Evolutionary conservation across 1,140 invertebrate species (phyloP), one percentile per base, ranked within the genome.

Genomic region (Ooceraea biroi): DNA sequence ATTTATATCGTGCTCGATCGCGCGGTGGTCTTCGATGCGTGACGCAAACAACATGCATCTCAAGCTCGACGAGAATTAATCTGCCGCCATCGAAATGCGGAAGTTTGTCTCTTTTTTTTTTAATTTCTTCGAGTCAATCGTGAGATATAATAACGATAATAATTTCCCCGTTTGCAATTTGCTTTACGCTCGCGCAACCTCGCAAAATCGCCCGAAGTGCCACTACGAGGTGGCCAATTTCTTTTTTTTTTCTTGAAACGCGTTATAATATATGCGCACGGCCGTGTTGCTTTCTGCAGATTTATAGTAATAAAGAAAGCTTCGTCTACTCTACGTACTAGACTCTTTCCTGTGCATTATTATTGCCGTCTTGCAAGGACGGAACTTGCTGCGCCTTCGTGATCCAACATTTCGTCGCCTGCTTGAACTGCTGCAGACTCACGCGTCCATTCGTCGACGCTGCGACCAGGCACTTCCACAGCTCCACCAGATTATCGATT

Each of bases 341-440:
- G 48, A 78, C 10, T 46, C 44, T 57, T 44, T 58, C 22, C 76
- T 10, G 46, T n/a, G 14, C 10, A 55, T 78, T 58, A 3, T 69
- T 80, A 44, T 22, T 36, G 30, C 17, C 8, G 36, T 71, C 36
- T 22, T 57, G 61, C 22, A 11, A n/a, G 48, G 76, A 27, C 5
- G 55, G 72, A 50, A 46, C 17, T 17, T 61, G 36, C 30, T 55
- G 48, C 48, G 57, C 7, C 2, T 80, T 57, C 22, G 12, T 17
- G 22, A 80, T 69, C 76, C 76, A 80, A 12, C 22, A n/a, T 19
- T 80, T 80, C 0, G 76, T 57, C 22, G 65, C 65, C 22, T 80
- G 65, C n/a, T 71, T 80, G 63, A 80, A 80, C 11, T 80, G 76
- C 14, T 14, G n/a, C 25, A 80, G 19, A 69, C 30, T 71, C 12